These are phyloP conservation scores for Uromys caudimaculatus DNA, from an alignment of 2,797 vertebrate genomes.

Conservation along the genomic window DNA sequence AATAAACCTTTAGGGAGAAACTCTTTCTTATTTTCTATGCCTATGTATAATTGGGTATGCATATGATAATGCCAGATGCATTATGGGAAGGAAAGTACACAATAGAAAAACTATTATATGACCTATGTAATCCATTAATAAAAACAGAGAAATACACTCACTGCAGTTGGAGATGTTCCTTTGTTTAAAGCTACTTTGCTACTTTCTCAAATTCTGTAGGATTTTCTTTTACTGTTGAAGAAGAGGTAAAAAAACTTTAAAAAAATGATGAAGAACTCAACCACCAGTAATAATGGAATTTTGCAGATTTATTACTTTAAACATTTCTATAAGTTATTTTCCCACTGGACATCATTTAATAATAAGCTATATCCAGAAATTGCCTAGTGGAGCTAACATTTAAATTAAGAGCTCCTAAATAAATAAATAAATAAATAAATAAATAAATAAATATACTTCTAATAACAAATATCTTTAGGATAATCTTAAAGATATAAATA, in stretches of 20 bases:
- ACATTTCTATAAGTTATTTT: background rate
- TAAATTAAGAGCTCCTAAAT: background rate
- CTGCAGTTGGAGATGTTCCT: background rate
- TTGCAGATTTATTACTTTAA: background rate
- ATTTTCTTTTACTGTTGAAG: background rate
- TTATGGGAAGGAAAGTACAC: background rate
- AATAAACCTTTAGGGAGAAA: background rate
- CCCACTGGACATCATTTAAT: background rate
- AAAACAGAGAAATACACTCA: background rate
- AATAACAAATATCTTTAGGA: background rate
- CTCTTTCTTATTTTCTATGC: background rate
- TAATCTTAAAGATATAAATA: background rate
- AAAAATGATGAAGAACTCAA: background rate
- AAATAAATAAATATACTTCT: background rate
- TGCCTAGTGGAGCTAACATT: background rate
- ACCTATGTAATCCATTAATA: background rate
- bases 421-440: background rate
- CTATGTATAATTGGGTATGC: background rate
- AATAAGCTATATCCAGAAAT: background rate
- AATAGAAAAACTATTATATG: background rate
- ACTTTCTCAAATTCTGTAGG: background rate
- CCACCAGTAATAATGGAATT: background rate
- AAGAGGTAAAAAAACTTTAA: background rate
- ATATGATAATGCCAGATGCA: background rate
- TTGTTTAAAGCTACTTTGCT: background rate